Conservation (phyloP, 2,888 invertebrate genomes). For the Chymomyza amoena region DNA sequence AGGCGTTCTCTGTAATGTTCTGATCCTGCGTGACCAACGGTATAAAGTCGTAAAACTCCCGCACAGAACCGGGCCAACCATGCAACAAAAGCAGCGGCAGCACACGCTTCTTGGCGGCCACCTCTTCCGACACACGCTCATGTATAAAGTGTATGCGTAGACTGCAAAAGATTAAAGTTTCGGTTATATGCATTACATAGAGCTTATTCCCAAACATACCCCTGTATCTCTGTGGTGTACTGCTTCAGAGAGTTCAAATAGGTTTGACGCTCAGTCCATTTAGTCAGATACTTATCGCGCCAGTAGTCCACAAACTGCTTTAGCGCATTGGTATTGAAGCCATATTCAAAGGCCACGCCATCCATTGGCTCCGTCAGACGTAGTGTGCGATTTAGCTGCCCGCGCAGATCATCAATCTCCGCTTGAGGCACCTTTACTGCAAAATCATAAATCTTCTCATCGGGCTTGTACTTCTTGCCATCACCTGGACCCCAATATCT, state of each 20-base stretch:
- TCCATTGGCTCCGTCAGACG: slow-evolving; percentile 82
- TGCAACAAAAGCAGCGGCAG: slow-evolving; percentile 87
- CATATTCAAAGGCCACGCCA: slow-evolving; percentile 86
- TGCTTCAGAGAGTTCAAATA: slow-evolving; percentile 87
- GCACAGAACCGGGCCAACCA: slow-evolving; percentile 93
- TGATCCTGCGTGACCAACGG: slow-evolving; percentile 82
- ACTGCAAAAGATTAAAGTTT: slow-evolving; percentile 35
- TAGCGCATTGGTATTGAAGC: slow-evolving; percentile 86
- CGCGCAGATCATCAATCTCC: slow-evolving; percentile 81
- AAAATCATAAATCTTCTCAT: slow-evolving; percentile 68
- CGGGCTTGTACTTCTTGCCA: slow-evolving; percentile 65
- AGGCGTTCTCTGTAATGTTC: slow-evolving; percentile 81
- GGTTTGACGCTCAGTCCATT: slow-evolving; percentile 83
- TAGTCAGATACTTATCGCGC: slow-evolving; percentile 85
- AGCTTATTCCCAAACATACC: slow-evolving; percentile 63
- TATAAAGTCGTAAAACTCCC: slow-evolving; percentile 88
- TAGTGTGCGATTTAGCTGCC: slow-evolving; percentile 81
- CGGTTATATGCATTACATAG: neutral
- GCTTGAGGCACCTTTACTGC: slow-evolving; percentile 49
- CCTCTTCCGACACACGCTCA: slow-evolving; percentile 79
- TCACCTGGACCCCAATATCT: slow-evolving; percentile 77
- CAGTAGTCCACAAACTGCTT: slow-evolving; percentile 86
- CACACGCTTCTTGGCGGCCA: slow-evolving; percentile 76
- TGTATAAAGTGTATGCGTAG: slow-evolving; percentile 87
- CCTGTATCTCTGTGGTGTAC: slow-evolving; percentile 87